Evolutionary conservation across 2,888 invertebrate genomes (phyloP).

Genomic region (Melieria omissa): DNA sequence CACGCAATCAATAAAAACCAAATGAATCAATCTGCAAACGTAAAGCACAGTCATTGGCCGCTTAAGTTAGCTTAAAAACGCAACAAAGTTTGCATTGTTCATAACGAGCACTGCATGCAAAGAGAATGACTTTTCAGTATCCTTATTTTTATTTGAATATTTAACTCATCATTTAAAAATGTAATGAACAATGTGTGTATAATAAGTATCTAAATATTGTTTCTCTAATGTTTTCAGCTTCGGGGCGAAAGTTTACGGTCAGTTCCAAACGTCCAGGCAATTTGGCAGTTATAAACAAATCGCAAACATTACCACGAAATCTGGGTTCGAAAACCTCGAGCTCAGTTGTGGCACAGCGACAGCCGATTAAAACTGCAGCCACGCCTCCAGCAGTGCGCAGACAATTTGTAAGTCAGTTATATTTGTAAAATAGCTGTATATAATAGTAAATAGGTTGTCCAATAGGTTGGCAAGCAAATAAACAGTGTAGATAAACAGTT

Average conservation of each 20-base stretch:
- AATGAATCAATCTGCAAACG: no score
- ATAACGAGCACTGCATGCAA: no score
- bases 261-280: constrained; percentile 77
- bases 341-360: constrained; percentile 67
- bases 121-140: no score
- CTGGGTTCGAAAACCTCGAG: constrained; percentile 74
- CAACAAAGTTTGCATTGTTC: no score
- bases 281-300: constrained; percentile 78
- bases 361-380: constrained; percentile 77
- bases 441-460: not conserved
- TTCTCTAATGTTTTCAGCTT: constrained; percentile 70
- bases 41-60: no score
- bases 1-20: no score
- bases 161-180: no score
- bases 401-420: constrained; percentile 70
- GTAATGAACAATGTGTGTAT: no score
- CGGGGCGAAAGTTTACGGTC: constrained; percentile 82
- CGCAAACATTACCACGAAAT: constrained; percentile 86
- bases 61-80: no score
- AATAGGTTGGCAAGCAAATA: not conserved
- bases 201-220: not conserved
- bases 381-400: constrained; percentile 89
- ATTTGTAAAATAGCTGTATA: not conserved
- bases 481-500: not conserved
- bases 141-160: no score